A percentile compares a stretch with the other conserved stretches of the same genome.
Conservation (phyloP, 1,140 invertebrate genomes). For the Diachasma alloeum region DNA sequence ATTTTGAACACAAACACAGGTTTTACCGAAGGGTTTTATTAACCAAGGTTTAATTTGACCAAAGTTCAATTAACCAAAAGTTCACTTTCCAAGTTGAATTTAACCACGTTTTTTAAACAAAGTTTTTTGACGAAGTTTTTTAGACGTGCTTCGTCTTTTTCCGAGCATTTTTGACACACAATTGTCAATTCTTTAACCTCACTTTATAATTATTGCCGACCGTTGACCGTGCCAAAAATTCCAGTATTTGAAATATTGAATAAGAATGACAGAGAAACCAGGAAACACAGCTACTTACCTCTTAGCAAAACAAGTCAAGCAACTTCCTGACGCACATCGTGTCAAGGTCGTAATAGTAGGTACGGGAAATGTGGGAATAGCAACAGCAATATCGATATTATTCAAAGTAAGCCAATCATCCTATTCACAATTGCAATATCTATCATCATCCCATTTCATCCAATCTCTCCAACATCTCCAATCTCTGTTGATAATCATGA, state of each 20-base stretch:
- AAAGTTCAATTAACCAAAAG: no score
- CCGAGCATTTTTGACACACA: neutral
- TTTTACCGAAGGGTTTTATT: no score
- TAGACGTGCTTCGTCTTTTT: no score
- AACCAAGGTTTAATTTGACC: no score
- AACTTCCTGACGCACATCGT: conserved; percentile 43
- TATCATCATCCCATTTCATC: neutral
- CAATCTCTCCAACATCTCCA: neutral
- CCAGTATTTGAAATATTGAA: neutral
- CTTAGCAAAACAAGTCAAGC: conserved; percentile 49
- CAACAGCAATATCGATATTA: conserved; percentile 49
- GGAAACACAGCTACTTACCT: conserved; percentile 50
- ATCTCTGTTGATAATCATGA: neutral
- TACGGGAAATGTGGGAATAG: conserved; percentile 49
- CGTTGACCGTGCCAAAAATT: neutral
- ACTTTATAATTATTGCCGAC: neutral
- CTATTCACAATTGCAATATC: neutral
- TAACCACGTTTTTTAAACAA: no score
- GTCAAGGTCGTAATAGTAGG: conserved; percentile 55
- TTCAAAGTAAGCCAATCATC: conserved; percentile 47
- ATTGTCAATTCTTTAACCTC: neutral
- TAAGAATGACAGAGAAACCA: neutral
- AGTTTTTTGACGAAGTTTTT: no score
- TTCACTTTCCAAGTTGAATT: no score
- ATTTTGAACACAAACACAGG: no score